A percentile compares a stretch with the other conserved stretches of the same genome.
phyloP scores from a whole-genome alignment of 2,888 invertebrate species.

The Amphiduros pacificus region DNA sequence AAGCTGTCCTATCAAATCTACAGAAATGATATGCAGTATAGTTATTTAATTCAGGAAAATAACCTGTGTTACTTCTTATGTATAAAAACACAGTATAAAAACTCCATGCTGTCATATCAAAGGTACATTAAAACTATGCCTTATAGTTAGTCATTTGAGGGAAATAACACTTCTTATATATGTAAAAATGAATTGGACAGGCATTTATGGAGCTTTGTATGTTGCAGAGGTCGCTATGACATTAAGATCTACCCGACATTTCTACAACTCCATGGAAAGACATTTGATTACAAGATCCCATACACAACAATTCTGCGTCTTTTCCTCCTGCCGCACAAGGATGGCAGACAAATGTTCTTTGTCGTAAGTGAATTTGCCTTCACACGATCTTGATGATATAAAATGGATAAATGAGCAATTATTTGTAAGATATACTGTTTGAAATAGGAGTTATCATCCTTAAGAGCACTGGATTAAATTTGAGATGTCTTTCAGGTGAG shows the following conservation, averaged over 20 bases:
- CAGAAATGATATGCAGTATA: too few relatives aligned
- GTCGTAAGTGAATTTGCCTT: conserved; percentile 68
- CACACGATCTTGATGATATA: neutral
- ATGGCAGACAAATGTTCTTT: conserved; percentile 97
- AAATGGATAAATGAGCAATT: neutral
- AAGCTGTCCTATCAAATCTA: too few relatives aligned
- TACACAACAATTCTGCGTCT: conserved; percentile 93
- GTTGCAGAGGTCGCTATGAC: conserved; percentile 90
- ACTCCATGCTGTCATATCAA: too few relatives aligned
- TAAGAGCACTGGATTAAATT: neutral
- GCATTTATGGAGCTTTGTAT: too few relatives aligned
- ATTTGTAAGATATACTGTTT: neutral
- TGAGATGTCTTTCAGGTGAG: conserved; percentile 65
- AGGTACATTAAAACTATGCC: too few relatives aligned
- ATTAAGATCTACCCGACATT: conserved; percentile 91
- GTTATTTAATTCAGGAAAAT: too few relatives aligned
- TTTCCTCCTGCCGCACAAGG: conserved; percentile 94
- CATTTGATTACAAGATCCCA: conserved; percentile 99
- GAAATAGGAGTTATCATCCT: neutral
- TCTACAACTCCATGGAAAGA: conserved; percentile 94
- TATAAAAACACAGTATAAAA: too few relatives aligned
- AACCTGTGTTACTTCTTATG: too few relatives aligned
- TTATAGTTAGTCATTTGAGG: too few relatives aligned
- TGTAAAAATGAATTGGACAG: too few relatives aligned
- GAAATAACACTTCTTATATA: too few relatives aligned